Evolutionary conservation across 2,888 invertebrate genomes (phyloP).

Genomic region (Tholera decimalis): DNA sequence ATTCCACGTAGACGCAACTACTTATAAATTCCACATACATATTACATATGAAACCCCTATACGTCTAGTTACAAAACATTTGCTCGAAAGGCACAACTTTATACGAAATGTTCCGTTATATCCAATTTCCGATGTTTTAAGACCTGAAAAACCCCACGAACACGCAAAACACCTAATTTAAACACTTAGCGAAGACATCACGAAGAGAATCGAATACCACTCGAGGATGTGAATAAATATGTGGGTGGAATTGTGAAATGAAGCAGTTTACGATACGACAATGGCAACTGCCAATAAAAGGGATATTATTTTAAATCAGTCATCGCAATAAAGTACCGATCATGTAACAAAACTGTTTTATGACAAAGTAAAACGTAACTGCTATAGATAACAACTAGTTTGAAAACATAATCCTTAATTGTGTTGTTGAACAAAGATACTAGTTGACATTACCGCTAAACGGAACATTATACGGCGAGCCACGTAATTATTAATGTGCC

Average conservation of each 20-base stretch:
- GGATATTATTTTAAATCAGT: conserved; percentile 67
- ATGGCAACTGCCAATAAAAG: conserved; percentile 62
- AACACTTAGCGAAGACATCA: conserved; percentile 27
- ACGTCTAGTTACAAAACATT: background rate
- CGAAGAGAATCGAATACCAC: conserved; percentile 43
- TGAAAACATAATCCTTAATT: conserved; percentile 48
- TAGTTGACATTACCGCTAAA: conserved; percentile 41
- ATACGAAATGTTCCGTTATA: conserved; percentile 16
- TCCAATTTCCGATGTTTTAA: conserved; percentile 25
- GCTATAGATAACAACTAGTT: conserved; percentile 55
- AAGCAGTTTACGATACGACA: conserved; percentile 64
- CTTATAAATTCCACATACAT: conserved; percentile 36
- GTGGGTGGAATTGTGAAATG: conserved; percentile 65
- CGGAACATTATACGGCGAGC: conserved; percentile 22
- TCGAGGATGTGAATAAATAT: conserved; percentile 57
- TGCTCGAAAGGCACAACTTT: background rate
- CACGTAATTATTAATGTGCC: conserved; percentile 24
- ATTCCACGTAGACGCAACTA: conserved; percentile 60
- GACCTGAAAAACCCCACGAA: conserved; percentile 17
- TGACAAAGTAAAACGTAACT: conserved; percentile 57
- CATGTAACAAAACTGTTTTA: conserved; percentile 64
- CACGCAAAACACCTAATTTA: conserved; percentile 14
- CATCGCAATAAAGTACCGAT: conserved; percentile 58
- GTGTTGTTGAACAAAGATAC: conserved; percentile 54
- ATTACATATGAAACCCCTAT: conserved; percentile 1